Evolutionary conservation across 2,113 vertebrate genomes (phyloP), one percentile per base, ranked within the genome.

Genomic region (Poicephalus gulielmi): DNA sequence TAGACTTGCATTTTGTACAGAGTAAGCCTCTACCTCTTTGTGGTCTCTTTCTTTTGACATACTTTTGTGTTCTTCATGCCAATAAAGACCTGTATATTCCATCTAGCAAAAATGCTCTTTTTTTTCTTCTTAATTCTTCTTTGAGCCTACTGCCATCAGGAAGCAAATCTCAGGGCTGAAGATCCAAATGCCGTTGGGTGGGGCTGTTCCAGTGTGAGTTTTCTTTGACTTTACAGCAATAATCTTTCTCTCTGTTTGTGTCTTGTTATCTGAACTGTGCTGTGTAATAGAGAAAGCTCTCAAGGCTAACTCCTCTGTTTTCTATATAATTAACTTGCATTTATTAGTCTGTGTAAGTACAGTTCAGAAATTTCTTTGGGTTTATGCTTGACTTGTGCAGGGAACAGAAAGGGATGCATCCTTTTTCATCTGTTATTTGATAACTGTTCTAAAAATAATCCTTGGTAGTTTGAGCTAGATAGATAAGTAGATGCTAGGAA

Each of bases 271-370:
- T 59, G 46, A 37, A 15, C 37, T 0, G 1, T 30, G 15, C 30
- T 55, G 25, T 19, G 67, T 17, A 5, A 17, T 11, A 30, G 17
- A 33, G 47, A 33, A 47, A 30, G 19, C 20, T 80, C 43, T 88
- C 0, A 0, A 62, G 35, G 23, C 17, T 33, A 49, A 2, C 24
- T 64, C 13, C 8, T 35, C 20, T 31, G 25, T 57, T 62, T 86
- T 50, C 49, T 66, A 30, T 49, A 12, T 18, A 28, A 30, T 28
- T 12, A 78, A 75, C 79, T 75, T 91, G 55, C 9, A 11, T 92
- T 70, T 75, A 33, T 31, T 41, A 39, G 22, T 11, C 11, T 49
- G 14, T 30, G 8, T 23, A 35, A 47, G 16, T 28, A 27, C 30
- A 44, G 28, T 43, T 64, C 47, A 57, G 86, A 50, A 66, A 39